phyloP scores from a whole-genome alignment of 2,797 vertebrate species.

The Ceryle rudis region DNA sequence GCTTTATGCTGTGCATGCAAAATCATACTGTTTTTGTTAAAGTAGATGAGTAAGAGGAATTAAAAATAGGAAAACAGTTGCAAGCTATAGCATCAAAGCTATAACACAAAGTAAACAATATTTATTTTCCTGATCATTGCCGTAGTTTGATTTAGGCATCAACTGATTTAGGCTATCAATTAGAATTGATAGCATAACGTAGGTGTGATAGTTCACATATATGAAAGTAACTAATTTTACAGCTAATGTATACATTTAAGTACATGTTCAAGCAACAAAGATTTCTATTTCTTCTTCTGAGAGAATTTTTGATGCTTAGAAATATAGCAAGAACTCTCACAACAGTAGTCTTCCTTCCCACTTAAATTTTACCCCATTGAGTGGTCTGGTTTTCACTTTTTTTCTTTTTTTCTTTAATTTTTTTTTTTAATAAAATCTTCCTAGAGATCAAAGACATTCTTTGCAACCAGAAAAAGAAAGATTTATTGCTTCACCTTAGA shows the following conservation, averaged over 20 bases:
- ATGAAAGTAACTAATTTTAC: not conserved
- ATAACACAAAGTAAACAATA: not conserved
- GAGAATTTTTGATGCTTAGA: not conserved
- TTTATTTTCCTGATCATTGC: not conserved
- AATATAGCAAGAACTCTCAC: not conserved
- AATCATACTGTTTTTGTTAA: not conserved
- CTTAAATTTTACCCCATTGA: not conserved
- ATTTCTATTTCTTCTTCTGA: not conserved
- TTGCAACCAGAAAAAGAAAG: conserved; percentile 30
- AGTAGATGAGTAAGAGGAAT: not conserved
- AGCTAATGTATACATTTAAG: not conserved
- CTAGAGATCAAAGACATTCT: conserved; percentile 43
- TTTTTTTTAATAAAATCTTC: not conserved
- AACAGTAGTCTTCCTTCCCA: not conserved
- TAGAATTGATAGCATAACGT: not conserved
- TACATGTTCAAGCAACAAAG: not conserved
- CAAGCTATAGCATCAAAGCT: not conserved
- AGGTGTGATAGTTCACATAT: not conserved
- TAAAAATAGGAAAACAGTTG: not conserved
- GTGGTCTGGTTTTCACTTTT: not conserved
- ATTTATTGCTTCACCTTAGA: conserved; percentile 52
- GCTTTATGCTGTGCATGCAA: not conserved
- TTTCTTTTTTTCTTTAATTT: not conserved
- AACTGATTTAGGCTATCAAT: not conserved
- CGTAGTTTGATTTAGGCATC: not conserved